Evolutionary conservation across 2,888 invertebrate species (phyloP).

Genomic region (Diaperis boleti): DNA sequence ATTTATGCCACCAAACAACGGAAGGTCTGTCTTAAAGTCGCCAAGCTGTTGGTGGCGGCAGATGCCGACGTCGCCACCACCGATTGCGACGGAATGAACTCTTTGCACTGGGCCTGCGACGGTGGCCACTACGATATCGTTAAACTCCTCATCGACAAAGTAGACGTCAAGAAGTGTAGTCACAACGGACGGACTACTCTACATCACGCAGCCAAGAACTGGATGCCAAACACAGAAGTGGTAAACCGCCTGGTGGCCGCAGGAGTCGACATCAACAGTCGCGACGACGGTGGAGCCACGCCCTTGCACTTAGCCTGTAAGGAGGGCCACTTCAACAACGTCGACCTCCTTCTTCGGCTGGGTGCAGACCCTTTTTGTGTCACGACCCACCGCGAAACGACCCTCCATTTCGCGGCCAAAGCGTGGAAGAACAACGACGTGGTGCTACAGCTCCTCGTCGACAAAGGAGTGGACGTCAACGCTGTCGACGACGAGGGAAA

Average conservation of each 20-base stretch:
- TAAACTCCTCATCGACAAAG: neutral
- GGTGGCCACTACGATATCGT: conserved; percentile 1
- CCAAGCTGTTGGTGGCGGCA: neutral
- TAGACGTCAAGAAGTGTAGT: neutral
- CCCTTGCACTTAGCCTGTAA: neutral
- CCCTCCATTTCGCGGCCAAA: conserved; percentile 1
- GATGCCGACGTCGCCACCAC: neutral
- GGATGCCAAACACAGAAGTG: neutral
- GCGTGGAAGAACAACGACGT: neutral
- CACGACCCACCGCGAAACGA: neutral
- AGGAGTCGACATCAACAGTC: neutral
- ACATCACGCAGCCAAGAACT: neutral
- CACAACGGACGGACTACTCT: neutral
- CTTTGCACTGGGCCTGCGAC: neutral
- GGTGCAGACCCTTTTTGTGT: neutral
- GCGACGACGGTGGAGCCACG: neutral
- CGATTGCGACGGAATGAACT: neutral
- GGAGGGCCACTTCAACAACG: neutral
- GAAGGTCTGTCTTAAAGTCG: neutral
- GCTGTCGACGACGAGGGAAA: conserved; percentile 1
- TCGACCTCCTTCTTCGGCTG: neutral
- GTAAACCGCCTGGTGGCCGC: neutral
- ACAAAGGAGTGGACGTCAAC: conserved; percentile 9
- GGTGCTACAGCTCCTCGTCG: neutral
- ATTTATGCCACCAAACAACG: neutral